Evolutionary conservation across 2,888 invertebrate species (phyloP).

Genomic region (Rhogogaster chlorosoma): DNA sequence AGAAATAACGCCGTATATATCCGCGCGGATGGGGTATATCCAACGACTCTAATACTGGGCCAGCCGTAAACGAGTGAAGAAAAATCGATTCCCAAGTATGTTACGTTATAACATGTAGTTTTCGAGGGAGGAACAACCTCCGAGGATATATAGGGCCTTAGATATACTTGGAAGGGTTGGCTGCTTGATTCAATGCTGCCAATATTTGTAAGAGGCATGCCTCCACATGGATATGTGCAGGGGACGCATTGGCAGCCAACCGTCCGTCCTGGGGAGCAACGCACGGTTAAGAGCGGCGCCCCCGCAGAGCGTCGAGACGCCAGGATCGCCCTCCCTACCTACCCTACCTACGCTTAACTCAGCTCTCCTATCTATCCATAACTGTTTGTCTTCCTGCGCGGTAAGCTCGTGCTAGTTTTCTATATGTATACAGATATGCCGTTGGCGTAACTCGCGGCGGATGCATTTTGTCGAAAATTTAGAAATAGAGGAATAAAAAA

Average conservation of each 20-base stretch:
- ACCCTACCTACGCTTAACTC: neutral
- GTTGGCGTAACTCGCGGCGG: neutral
- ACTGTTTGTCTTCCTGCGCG: neutral
- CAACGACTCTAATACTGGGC: neutral
- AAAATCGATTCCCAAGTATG: slow-evolving; percentile 8
- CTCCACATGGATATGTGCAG: slow-evolving; percentile 34
- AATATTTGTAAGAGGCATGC: slow-evolving; percentile 47
- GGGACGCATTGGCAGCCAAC: slow-evolving; percentile 57
- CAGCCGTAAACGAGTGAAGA: neutral
- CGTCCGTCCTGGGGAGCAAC: slow-evolving; percentile 61
- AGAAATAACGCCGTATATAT: neutral
- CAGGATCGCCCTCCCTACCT: slow-evolving; percentile 57
- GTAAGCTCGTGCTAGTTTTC: slow-evolving; percentile 7
- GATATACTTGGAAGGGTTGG: slow-evolving; percentile 40
- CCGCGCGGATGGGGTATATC: neutral
- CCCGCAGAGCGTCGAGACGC: slow-evolving; percentile 58
- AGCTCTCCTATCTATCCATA: neutral
- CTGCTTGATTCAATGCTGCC: slow-evolving; percentile 49
- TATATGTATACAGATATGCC: neutral
- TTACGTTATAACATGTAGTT: slow-evolving; percentile 9
- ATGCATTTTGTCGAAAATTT: slow-evolving; percentile 7
- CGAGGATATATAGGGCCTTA: neutral
- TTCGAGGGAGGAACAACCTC: neutral
- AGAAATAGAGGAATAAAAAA: neutral
- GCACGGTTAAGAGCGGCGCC: slow-evolving; percentile 64